Percentiles rank a stretch among this genome's conserved stretches.
Conservation (phyloP, 2,888 invertebrate species). For the Deilephila porcellus region DNA sequence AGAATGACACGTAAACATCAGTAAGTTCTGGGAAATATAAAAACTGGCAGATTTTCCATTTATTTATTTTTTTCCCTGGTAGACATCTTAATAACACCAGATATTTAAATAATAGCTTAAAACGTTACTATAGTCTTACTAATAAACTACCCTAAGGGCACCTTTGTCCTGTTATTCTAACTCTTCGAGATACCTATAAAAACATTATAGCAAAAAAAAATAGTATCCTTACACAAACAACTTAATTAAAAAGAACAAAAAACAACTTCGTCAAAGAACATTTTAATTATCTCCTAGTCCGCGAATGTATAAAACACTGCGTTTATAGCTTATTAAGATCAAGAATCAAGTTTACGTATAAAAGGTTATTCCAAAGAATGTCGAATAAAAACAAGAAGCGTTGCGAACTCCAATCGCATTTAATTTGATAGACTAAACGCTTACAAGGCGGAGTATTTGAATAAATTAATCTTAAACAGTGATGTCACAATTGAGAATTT, state of each 20-base stretch:
- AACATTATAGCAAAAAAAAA: too few species aligned
- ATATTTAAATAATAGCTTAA: too few species aligned
- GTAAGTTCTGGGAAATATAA: too few species aligned
- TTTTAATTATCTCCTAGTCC: neutral
- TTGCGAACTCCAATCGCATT: constrained; percentile 4
- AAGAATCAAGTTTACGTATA: neutral
- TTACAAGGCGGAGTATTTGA: neutral
- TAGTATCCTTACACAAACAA: too few species aligned
- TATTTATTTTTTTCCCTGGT: too few species aligned
- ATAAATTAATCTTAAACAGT: constrained; percentile 2
- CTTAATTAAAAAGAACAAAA: neutral
- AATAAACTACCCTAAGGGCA: too few species aligned
- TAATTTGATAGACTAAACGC: neutral
- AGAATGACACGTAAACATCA: too few species aligned
- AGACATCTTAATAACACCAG: too few species aligned
- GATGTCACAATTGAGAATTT: neutral
- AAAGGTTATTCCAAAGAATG: constrained; percentile 20
- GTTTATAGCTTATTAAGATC: constrained; percentile 12
- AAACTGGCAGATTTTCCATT: too few species aligned
- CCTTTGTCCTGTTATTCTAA: too few species aligned
- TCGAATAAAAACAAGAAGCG: constrained; percentile 12
- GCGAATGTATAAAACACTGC: neutral
- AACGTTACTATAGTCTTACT: too few species aligned
- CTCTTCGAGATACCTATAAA: too few species aligned
- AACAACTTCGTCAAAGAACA: neutral